Conservation (phyloP, 1,140 invertebrate species). For the Monochamus saltuarius region DNA sequence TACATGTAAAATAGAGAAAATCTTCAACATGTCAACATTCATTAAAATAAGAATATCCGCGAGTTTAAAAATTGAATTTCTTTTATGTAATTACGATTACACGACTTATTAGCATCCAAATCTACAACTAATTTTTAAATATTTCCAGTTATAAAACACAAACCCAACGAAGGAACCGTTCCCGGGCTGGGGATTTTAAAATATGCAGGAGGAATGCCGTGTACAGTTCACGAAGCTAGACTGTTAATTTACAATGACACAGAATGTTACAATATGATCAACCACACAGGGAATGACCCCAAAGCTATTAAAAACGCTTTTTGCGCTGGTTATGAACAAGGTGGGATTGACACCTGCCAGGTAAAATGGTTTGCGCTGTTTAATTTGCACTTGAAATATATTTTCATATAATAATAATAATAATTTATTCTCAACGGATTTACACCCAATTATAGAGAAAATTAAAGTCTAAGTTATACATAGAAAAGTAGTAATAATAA, state of each 20-base stretch:
- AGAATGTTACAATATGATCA: conserved; percentile 38
- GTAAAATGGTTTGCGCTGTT: conserved; percentile 22
- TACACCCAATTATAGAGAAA: too few species aligned
- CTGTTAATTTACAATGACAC: conserved; percentile 37
- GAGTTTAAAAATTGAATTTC: background rate
- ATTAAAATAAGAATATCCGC: background rate
- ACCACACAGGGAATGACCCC: conserved; percentile 32
- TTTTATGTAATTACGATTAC: too few species aligned
- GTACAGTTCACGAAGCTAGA: conserved; percentile 42
- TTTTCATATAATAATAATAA: too few species aligned
- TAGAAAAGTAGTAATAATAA: too few species aligned
- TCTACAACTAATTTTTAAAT: too few species aligned
- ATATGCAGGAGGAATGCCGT: conserved; percentile 35
- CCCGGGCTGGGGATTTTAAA: conserved; percentile 38
- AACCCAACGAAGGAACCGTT: conserved; percentile 35
- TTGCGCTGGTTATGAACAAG: conserved; percentile 46
- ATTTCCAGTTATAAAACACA: conserved; percentile 9
- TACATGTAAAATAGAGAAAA: too few species aligned
- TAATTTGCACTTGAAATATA: background rate
- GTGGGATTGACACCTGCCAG: conserved; percentile 47
- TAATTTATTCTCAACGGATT: too few species aligned
- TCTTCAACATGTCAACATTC: too few species aligned
- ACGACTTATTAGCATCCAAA: too few species aligned
- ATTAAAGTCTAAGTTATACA: too few species aligned
- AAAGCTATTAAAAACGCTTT: conserved; percentile 37